These are phyloP conservation scores for Calliphora vomitoria DNA, from an alignment of 2,888 invertebrate genomes.

Conservation along the genomic window DNA sequence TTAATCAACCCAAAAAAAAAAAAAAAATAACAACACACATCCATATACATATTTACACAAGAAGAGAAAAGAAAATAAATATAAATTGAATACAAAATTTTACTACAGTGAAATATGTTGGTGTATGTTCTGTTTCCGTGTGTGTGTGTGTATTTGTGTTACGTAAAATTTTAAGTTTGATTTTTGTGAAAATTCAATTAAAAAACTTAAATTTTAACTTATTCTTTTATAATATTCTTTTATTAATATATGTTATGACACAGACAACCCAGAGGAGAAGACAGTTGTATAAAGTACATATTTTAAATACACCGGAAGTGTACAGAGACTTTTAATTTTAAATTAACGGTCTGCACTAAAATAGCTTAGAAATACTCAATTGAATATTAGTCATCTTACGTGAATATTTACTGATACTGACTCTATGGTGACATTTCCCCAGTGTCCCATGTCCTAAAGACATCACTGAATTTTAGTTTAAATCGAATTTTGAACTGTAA, in stretches of 20 bases:
- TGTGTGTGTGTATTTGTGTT: background rate
- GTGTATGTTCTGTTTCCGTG: too few relatives aligned
- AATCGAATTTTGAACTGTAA: too few relatives aligned
- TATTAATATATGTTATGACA: background rate
- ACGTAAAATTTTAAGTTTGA: conserved; percentile 3
- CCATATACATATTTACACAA: background rate
- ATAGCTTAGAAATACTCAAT: too few relatives aligned
- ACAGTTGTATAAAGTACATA: background rate
- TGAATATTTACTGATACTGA: too few relatives aligned
- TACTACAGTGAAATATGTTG: background rate
- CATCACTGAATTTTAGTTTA: too few relatives aligned
- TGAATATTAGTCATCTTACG: too few relatives aligned
- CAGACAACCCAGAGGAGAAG: background rate
- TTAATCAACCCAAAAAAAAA: conserved; percentile 51
- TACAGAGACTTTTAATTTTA: conserved; percentile 20
- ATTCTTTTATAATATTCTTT: conserved; percentile 24
- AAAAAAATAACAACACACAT: background rate
- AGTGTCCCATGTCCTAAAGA: too few relatives aligned
- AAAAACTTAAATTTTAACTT: conserved; percentile 44
- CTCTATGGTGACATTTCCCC: too few relatives aligned
- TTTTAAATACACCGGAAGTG: conserved; percentile 25
- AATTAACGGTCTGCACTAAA: background rate
- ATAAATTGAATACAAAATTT: conserved; percentile 27
- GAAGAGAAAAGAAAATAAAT: conserved; percentile 40
- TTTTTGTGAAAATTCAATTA: conserved; percentile 54